Evolutionary conservation across 2,888 invertebrate genomes (phyloP), one percentile per base, ranked within the genome.

Genomic region (Tethea ocularis): DNA sequence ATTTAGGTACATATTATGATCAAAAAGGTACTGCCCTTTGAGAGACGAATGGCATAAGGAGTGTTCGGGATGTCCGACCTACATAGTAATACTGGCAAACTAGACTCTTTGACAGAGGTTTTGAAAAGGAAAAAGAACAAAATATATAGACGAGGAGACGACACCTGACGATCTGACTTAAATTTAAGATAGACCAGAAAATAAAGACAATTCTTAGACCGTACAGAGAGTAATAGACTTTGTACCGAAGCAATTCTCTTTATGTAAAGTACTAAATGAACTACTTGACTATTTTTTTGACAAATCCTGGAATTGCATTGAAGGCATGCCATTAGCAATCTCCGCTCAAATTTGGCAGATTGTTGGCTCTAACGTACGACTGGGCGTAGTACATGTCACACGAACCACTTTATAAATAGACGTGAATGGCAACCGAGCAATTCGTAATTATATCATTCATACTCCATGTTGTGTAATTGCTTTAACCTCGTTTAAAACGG

Each of bases 381-480:
- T 64, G 57, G 63, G 68, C 69, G 74, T 63, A 66, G 69, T 68
- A 67, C 66, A 63, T 66, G 59, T 69, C 77, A 73, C 71, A 64
- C 70, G 57, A 63, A 54, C 63, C 57, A 63, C 60, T 61, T 63
- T 86, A 86, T 80, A 77, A 78, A 83, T 86, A 86, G 80, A 68
- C 67, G 68, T 83, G 84, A 86, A 86, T 86, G 83, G 82, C 71
- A 68, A 71, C 75, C 46, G 69, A 68, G 68, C 70, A 72, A 75
- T 70, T 71, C 73, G 74, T 83, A 82, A 84, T 86, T 84, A 84
- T 84, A 84, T 83, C 81, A 84, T 83, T 80, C 80, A 79, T 75
- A 69, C 74, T 69, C 61, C 65, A 60, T 54, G 33, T 67, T 65
- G 70, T 73, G 70, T 75, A 71, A 74, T 76, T 77, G 74, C 67